phyloP scores from a whole-genome alignment of 1,140 invertebrate species.

The Drosophila littoralis region DNA sequence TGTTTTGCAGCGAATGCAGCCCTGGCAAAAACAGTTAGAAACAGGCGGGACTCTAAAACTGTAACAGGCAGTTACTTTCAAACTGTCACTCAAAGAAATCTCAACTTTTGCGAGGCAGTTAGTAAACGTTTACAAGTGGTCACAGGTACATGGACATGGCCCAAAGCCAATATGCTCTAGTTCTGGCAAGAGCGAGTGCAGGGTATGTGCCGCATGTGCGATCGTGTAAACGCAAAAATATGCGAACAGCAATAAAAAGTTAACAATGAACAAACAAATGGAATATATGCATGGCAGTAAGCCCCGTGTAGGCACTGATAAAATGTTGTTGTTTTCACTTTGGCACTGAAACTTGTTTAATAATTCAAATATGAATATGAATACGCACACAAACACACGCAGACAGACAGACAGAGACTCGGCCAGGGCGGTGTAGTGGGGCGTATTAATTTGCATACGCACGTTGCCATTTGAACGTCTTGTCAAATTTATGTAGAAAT shows the following conservation, averaged over 20 bases:
- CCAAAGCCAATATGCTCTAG: no score
- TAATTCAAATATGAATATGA: constrained; percentile 70
- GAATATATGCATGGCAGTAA: constrained; percentile 70
- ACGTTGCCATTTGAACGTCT: constrained; percentile 37
- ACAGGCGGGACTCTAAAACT: no score
- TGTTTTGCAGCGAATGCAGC: no score
- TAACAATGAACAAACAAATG: constrained; percentile 77
- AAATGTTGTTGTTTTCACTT: constrained; percentile 64
- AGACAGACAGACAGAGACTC: not conserved
- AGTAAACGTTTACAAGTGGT: no score
- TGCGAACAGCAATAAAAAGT: constrained; percentile 69
- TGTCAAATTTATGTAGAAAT: constrained; percentile 34
- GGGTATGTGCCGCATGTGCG: constrained; percentile 4
- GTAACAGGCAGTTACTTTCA: no score
- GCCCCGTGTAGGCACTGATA: constrained; percentile 65
- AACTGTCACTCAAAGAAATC: no score
- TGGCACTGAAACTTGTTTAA: constrained; percentile 71
- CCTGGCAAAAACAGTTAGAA: no score
- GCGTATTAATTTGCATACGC: constrained; percentile 58
- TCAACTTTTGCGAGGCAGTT: no score
- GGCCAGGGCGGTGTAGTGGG: not conserved
- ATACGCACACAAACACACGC: constrained; percentile 25
- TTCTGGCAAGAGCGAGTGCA: no score
- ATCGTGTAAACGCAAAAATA: constrained; percentile 79
- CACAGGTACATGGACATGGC: no score